These are phyloP conservation scores for Panagrolaimus sp. DNA, from an alignment of 1,140 invertebrate genomes.

Conservation along the genomic window DNA sequence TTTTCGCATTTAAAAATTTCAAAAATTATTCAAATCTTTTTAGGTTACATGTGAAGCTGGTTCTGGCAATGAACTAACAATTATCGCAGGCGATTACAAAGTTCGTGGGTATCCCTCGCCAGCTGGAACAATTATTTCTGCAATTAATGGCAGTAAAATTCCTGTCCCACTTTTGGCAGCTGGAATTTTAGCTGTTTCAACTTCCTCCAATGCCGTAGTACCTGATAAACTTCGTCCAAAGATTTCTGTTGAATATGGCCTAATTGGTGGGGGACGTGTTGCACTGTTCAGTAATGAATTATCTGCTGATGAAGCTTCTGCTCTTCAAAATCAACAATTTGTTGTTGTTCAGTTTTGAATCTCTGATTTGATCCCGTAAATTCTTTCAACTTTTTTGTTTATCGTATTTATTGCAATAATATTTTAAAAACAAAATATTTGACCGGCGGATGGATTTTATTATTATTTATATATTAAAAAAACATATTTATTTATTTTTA, in stretches of 20 bases:
- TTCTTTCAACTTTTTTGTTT: too few species aligned
- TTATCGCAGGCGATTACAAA: constrained; percentile 14
- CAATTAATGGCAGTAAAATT: constrained; percentile 34
- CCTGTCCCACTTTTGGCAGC: constrained; percentile 34
- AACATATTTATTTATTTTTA: too few species aligned
- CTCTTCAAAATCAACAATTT: neutral
- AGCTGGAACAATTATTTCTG: constrained; percentile 35
- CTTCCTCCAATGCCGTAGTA: constrained; percentile 13
- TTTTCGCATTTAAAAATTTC: neutral
- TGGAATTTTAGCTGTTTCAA: constrained; percentile 31
- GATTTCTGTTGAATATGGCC: constrained; percentile 32
- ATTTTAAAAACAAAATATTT: too few species aligned
- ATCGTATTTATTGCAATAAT: too few species aligned
- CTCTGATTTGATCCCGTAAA: too few species aligned
- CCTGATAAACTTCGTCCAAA: constrained; percentile 12
- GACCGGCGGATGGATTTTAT: too few species aligned
- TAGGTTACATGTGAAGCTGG: constrained; percentile 22
- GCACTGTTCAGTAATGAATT: constrained; percentile 24
- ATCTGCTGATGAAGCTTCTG: constrained; percentile 18
- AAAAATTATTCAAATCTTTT: constrained; percentile 15
- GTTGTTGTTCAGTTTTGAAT: too few species aligned
- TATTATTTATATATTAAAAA: too few species aligned
- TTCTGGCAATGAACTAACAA: constrained; percentile 28
- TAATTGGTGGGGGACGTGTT: constrained; percentile 34
- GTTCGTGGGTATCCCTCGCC: constrained; percentile 1